These are phyloP conservation scores for Lordiphosa clarofinis DNA, from an alignment of 1,140 invertebrate genomes.

Conservation along the genomic window DNA sequence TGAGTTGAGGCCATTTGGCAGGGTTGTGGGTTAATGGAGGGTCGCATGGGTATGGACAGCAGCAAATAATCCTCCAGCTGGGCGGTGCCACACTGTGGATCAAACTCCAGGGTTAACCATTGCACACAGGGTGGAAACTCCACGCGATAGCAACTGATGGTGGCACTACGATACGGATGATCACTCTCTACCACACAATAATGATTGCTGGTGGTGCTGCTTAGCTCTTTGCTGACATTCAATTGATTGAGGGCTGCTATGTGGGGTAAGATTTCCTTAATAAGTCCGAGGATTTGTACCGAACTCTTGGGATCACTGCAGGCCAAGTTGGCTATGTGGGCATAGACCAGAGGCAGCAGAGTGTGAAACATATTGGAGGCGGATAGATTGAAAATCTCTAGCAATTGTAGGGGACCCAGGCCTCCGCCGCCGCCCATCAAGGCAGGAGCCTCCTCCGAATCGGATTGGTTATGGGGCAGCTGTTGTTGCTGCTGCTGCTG, in stretches of 20 bases:
- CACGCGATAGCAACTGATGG: constrained; percentile 93
- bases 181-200: constrained; percentile 97
- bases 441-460: constrained; percentile 62
- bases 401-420: constrained; percentile 47
- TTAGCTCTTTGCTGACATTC: constrained; percentile 79
- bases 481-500: constrained; percentile 3
- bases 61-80: constrained; percentile 96
- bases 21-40: constrained; percentile 19
- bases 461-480: constrained; percentile 25
- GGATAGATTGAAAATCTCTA: constrained; percentile 74
- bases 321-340: constrained; percentile 90
- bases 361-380: constrained; percentile 84
- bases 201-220: constrained; percentile 87
- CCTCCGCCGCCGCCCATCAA: constrained; percentile 31
- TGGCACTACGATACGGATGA: constrained; percentile 96
- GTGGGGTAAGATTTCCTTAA: constrained; percentile 94
- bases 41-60: constrained; percentile 87
- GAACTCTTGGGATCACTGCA: constrained; percentile 92
- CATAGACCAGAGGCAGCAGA: constrained; percentile 88
- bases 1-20: constrained; percentile 14
- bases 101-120: constrained; percentile 96
- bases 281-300: constrained; percentile 92
- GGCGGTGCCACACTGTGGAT: constrained; percentile 93
- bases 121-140: constrained; percentile 92
- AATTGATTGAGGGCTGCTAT: constrained; percentile 91